Evolutionary conservation across 2,888 invertebrate species (phyloP).

Genomic region (Emmelina monodactyla): DNA sequence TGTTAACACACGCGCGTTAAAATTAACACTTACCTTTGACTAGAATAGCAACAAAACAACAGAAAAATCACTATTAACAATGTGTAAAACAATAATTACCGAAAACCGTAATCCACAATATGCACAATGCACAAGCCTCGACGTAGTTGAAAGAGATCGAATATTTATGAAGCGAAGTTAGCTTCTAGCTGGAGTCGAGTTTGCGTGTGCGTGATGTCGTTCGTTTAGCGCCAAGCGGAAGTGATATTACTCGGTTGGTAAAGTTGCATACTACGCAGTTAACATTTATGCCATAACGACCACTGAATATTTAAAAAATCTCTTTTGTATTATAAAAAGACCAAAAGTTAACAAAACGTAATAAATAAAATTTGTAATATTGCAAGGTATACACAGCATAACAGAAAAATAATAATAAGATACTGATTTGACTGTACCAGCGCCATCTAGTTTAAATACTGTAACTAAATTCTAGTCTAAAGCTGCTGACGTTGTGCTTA

Average conservation of each 20-base stretch:
- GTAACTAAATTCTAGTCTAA: too few relatives aligned
- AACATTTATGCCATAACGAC: too few relatives aligned
- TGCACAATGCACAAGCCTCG: slow-evolving; percentile 56
- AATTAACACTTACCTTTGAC: slow-evolving; percentile 20
- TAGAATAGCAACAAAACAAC: slow-evolving; percentile 16
- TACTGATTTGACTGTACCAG: too few relatives aligned
- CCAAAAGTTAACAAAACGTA: too few relatives aligned
- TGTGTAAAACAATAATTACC: slow-evolving; percentile 53
- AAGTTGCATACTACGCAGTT: slow-evolving; percentile 51
- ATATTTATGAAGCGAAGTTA: slow-evolving; percentile 59
- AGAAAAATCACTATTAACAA: slow-evolving; percentile 21
- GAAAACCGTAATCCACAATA: slow-evolving; percentile 44
- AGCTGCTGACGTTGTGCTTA: too few relatives aligned
- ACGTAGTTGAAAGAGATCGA: slow-evolving; percentile 60
- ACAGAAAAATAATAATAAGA: too few relatives aligned
- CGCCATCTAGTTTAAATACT: too few relatives aligned
- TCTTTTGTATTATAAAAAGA: too few relatives aligned
- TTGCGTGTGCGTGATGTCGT: slow-evolving; percentile 49
- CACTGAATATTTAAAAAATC: too few relatives aligned
- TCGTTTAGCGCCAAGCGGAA: slow-evolving; percentile 55
- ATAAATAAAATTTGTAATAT: too few relatives aligned
- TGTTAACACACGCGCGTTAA: neutral
- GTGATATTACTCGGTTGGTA: slow-evolving; percentile 29
- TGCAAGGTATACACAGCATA: too few relatives aligned
- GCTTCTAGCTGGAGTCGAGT: slow-evolving; percentile 28